Conservation (phyloP, 2,888 invertebrate species). For the Oligia fasciuncula region DNA sequence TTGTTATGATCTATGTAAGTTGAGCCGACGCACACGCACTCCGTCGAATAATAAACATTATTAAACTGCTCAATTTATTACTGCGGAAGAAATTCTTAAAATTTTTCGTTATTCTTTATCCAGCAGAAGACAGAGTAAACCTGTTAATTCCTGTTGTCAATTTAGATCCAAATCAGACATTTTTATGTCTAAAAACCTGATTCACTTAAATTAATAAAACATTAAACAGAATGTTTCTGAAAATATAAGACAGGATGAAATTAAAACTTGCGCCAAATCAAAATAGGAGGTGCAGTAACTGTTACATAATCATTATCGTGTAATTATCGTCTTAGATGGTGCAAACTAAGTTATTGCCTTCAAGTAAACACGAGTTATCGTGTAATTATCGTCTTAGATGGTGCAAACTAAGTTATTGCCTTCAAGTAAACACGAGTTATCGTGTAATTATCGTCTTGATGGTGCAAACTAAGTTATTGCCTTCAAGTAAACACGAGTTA, state of each 20-base stretch:
- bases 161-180: background rate
- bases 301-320: background rate
- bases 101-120: too few relatives aligned
- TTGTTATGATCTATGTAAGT: slow-evolving; percentile 21
- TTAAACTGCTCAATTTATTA: background rate
- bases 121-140: background rate
- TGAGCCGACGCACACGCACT: slow-evolving; percentile 20
- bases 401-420: background rate
- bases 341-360: background rate
- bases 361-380: background rate
- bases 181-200: background rate
- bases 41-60: background rate
- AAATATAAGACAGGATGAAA: background rate
- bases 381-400: background rate
- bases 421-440: background rate
- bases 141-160: background rate
- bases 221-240: background rate
- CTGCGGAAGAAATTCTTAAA: background rate
- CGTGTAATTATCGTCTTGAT: too few relatives aligned
- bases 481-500: background rate
- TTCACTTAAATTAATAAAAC: background rate
- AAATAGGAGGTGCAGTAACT: background rate
- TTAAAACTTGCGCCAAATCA: background rate
- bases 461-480: background rate
- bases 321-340: too few relatives aligned